Evolutionary conservation across 2,113 vertebrate species (phyloP).

Genomic region (Pseudolaguvia tuberculata): DNA sequence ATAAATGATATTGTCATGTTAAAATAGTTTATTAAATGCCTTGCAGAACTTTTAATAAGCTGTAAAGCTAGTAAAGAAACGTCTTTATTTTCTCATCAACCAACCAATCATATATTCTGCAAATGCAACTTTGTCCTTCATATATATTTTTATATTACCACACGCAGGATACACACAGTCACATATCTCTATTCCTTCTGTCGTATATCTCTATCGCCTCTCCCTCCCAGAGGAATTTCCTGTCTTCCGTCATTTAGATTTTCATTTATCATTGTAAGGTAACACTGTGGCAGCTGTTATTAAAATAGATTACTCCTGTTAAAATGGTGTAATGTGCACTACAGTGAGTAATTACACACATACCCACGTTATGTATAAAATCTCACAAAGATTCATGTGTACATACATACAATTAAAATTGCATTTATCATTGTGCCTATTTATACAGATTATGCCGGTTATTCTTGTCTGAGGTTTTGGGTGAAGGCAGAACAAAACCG

Average conservation of each 20-base stretch:
- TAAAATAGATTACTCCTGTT: conserved; percentile 76
- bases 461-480: neutral
- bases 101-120: neutral
- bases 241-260: conserved; percentile 72
- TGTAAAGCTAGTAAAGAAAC: neutral
- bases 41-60: neutral
- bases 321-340: conserved; percentile 68
- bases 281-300: conserved; percentile 75
- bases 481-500: conserved; percentile 11
- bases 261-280: conserved; percentile 75
- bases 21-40: neutral
- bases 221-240: conserved; percentile 69
- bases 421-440: neutral
- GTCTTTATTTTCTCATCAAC: neutral
- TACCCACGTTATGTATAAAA: conserved; percentile 21
- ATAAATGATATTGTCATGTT: neutral
- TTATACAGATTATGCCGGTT: neutral
- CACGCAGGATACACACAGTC: conserved; percentile 36
- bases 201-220: conserved; percentile 61
- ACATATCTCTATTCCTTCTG: conserved; percentile 51
- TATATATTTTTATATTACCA: too few species aligned
- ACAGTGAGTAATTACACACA: conserved; percentile 47
- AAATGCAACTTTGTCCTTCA: neutral
- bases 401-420: conserved; percentile 11
- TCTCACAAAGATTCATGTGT: conserved; percentile 9